Conservation (phyloP, 1,140 invertebrate species). For the Musca domestica region DNA sequence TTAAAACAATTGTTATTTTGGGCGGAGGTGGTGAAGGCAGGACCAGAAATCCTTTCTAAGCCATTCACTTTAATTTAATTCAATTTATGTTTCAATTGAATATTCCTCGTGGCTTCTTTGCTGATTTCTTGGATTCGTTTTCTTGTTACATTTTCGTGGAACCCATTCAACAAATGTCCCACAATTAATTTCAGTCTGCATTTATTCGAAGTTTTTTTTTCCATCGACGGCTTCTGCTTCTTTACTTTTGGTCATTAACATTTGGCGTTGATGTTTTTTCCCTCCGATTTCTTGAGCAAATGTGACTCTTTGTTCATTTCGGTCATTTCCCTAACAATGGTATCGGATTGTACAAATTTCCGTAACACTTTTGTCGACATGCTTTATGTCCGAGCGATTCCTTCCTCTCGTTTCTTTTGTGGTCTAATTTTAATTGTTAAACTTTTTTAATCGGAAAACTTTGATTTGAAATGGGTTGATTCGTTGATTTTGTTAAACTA, state of each 20-base stretch:
- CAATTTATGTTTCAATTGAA: slow-evolving; percentile 17
- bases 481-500: background rate
- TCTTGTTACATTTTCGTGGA: background rate
- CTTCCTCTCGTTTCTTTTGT: background rate
- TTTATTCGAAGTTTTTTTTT: background rate
- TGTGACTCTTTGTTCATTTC: too few species aligned
- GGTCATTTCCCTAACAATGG: too few species aligned
- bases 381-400: too few species aligned
- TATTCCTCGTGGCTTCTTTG: background rate
- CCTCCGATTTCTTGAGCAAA: too few species aligned
- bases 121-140: background rate
- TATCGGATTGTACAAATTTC: too few species aligned
- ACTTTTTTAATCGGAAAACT: slow-evolving; percentile 16
- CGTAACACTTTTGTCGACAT: too few species aligned
- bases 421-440: slow-evolving; percentile 15
- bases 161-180: background rate
- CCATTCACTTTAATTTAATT: slow-evolving; percentile 15
- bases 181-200: slow-evolving; percentile 1
- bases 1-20: too few species aligned
- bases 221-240: background rate
- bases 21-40: too few species aligned
- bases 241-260: background rate
- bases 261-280: background rate
- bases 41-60: slow-evolving; percentile 10
- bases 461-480: slow-evolving; percentile 11